Base-by-base conservation (phyloP, 2,888 invertebrate species). In the Cephus spinipes region DNA sequence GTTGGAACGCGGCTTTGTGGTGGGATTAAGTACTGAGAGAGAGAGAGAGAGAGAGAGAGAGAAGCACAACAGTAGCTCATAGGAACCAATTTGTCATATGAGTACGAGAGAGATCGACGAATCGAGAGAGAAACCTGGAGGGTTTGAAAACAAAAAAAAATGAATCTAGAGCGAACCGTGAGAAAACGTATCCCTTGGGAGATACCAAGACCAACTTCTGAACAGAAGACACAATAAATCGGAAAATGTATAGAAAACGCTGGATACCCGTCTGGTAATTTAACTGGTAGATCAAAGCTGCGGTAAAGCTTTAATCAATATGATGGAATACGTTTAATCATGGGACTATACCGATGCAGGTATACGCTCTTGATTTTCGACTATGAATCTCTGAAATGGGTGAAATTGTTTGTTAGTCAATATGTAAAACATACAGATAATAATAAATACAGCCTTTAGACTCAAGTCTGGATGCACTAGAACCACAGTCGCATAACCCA, bases 401-500 rank as follows among this genome's bases (percentile, higher is more conserved):
- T 55, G 23, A 55, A 55, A 23, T 40, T 23, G 6, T 23, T 55
- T 55, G 55, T 55, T 55, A 55, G 55, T 55, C 55, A 55, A 55
- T 55, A 71, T 71, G 30, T 55, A 73, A 75, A 35, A 76, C 68
- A 73, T 73, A 76, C 78, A 75, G 69, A 79, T 55, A 74, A 79
- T 55, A 75, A 79, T 79, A 80, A 80, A 84, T 76, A 81, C 83
- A 85, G 82, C 81, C 69, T 76, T 36, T 74, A 81, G 84, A 83
- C 82, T 81, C 81, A 80, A 84, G 80, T 83, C 81, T 55, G 81
- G 82, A 87, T 87, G 87, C 87, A 87, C 84, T 87, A 86, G 84
- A 84, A 85, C 82, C 83, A 87, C 85, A 85, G 85, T 84, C 85
- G 85, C 86, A 87, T 85, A 83, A 87, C 82, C 85, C 84, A 88